Conservation (phyloP, 2,113 vertebrate species). For the Chlorodrepanis virens region DNA sequence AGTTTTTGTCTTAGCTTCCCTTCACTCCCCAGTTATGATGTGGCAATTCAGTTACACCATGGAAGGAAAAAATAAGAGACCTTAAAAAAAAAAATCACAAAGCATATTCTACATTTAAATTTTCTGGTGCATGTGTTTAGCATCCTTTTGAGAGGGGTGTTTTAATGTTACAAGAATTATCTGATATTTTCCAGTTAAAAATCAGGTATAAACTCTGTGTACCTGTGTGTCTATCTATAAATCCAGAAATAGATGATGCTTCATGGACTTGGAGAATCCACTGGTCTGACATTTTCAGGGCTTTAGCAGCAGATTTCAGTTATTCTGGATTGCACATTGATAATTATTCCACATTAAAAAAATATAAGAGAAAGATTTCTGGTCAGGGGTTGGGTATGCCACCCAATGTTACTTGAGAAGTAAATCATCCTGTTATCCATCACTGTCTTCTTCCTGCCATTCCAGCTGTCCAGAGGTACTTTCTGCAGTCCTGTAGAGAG, state of each 20-base stretch:
- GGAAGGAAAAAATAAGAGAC: neutral
- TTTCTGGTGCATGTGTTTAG: neutral
- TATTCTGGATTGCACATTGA: neutral
- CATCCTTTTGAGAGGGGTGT: neutral
- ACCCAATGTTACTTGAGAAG: neutral
- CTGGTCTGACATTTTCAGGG: neutral
- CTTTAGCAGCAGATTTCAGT: neutral
- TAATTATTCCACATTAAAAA: neutral
- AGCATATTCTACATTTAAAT: neutral
- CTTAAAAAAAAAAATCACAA: neutral
- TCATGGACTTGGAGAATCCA: neutral
- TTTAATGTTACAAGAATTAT: neutral
- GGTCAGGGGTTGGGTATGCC: neutral
- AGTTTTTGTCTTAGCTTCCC: neutral
- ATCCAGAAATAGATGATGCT: neutral
- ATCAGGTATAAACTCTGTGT: neutral
- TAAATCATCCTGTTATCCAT: neutral
- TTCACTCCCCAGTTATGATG: fast-evolving
- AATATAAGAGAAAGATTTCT: neutral
- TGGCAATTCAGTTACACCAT: neutral
- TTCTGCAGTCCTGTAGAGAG: neutral
- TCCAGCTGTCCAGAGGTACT: neutral
- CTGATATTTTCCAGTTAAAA: neutral
- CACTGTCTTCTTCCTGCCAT: neutral
- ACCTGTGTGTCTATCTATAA: neutral